Percentiles rank a stretch among this genome's conserved stretches.
Conservation (phyloP, 2,888 invertebrate genomes). For the Hemithea aestivaria region DNA sequence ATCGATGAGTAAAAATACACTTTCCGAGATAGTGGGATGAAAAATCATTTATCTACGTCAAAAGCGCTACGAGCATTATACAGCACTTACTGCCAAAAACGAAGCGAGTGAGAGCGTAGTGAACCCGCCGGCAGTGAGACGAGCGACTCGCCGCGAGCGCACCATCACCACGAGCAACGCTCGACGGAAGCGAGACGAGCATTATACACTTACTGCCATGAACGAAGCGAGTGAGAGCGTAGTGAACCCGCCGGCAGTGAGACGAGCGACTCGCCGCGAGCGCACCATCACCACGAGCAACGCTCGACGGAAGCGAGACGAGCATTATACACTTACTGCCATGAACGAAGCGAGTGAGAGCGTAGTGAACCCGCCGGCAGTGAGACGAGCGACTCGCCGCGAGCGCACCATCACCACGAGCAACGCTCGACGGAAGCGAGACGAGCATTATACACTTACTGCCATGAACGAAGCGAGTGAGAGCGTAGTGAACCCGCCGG, state of each 20-base stretch:
- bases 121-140: slow-evolving; percentile 71
- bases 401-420: slow-evolving; percentile 64
- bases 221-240: slow-evolving; percentile 72
- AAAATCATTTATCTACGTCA: too few species aligned
- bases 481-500: slow-evolving; percentile 62
- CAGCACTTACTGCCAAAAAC: neutral
- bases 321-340: slow-evolving; percentile 58
- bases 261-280: slow-evolving; percentile 54
- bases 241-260: slow-evolving; percentile 75
- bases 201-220: slow-evolving; percentile 58
- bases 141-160: slow-evolving; percentile 55
- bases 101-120: slow-evolving; percentile 30
- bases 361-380: slow-evolving; percentile 73
- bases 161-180: slow-evolving; percentile 61
- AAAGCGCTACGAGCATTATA: too few species aligned
- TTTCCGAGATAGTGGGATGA: too few species aligned
- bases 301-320: slow-evolving; percentile 51
- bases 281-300: slow-evolving; percentile 62
- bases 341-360: slow-evolving; percentile 73
- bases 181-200: neutral
- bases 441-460: too few species aligned
- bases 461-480: neutral
- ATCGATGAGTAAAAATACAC: too few species aligned
- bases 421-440: too few species aligned
- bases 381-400: slow-evolving; percentile 55